These are phyloP conservation scores for Anagrus nilaparvatae DNA, from an alignment of 1,140 invertebrate species.

Conservation along the genomic window DNA sequence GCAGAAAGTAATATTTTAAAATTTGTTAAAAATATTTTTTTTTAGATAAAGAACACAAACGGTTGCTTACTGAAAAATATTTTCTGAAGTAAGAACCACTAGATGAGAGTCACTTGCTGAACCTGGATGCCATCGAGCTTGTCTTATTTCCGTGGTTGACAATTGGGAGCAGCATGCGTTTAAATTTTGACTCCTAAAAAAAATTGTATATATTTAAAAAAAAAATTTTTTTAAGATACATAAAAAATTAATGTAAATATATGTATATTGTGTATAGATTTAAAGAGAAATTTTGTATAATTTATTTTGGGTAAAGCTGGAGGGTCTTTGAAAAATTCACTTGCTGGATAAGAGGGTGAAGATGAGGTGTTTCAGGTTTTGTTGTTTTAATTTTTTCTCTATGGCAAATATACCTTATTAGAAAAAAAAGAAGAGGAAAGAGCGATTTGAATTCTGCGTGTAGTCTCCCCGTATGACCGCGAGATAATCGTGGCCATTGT, in stretches of 20 bases:
- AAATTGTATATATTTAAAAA: no score
- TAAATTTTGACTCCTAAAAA: constrained; percentile 47
- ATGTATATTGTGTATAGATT: no score
- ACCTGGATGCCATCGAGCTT: constrained; percentile 72
- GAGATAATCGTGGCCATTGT: constrained; percentile 9
- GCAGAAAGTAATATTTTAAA: no score
- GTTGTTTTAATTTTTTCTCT: constrained; percentile 12
- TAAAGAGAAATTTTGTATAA: no score
- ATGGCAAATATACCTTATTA: constrained; percentile 9
- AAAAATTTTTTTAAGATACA: no score
- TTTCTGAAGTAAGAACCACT: constrained; percentile 71
- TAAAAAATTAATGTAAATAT: no score
- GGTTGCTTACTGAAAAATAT: constrained; percentile 57
- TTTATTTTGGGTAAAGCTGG: no score
- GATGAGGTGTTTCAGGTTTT: constrained; percentile 1
- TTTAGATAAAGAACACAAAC: background rate
- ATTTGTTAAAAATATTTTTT: background rate
- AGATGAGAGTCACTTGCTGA: constrained; percentile 66
- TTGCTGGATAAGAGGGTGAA: no score
- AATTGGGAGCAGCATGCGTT: constrained; percentile 47
- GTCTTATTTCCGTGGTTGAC: constrained; percentile 49
- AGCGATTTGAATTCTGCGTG: constrained; percentile 28
- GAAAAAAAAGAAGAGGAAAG: constrained; percentile 5
- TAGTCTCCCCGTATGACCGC: constrained; percentile 6
- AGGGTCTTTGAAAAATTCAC: no score